Percentiles rank a stretch among this genome's conserved stretches.
Conservation (phyloP, 2,888 invertebrate genomes). For the Parnassius orleans region DNA sequence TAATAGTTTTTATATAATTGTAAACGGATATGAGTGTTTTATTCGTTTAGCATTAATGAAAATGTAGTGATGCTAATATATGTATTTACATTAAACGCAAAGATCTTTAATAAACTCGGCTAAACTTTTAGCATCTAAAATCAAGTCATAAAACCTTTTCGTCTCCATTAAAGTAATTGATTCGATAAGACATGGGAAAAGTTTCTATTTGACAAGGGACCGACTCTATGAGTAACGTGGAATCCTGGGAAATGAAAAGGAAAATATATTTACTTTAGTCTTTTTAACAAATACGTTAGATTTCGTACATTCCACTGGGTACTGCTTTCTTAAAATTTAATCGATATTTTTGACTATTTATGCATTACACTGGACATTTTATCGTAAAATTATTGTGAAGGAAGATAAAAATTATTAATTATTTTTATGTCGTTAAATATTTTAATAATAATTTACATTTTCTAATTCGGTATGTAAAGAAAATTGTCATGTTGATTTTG, state of each 20-base stretch:
- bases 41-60: too few species aligned
- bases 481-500: too few species aligned
- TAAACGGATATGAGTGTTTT: too few species aligned
- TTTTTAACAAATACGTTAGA: constrained; percentile 50
- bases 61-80: not conserved
- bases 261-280: constrained; percentile 56
- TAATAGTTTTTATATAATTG: too few species aligned
- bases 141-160: constrained; percentile 54
- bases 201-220: constrained; percentile 77
- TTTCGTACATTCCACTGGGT: constrained; percentile 8
- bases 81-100: constrained; percentile 19
- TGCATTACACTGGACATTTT: too few species aligned
- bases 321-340: not conserved
- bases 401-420: too few species aligned
- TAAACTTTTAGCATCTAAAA: constrained; percentile 37
- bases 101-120: constrained; percentile 24
- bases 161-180: constrained; percentile 71
- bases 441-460: too few species aligned
- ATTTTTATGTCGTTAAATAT: too few species aligned
- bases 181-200: constrained; percentile 72
- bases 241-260: constrained; percentile 60
- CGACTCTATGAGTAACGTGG: constrained; percentile 60
- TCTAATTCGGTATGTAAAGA: too few species aligned
- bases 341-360: too few species aligned
- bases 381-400: too few species aligned